Conservation (phyloP, 2,113 vertebrate genomes). For the Ovis canadensis region DNA sequence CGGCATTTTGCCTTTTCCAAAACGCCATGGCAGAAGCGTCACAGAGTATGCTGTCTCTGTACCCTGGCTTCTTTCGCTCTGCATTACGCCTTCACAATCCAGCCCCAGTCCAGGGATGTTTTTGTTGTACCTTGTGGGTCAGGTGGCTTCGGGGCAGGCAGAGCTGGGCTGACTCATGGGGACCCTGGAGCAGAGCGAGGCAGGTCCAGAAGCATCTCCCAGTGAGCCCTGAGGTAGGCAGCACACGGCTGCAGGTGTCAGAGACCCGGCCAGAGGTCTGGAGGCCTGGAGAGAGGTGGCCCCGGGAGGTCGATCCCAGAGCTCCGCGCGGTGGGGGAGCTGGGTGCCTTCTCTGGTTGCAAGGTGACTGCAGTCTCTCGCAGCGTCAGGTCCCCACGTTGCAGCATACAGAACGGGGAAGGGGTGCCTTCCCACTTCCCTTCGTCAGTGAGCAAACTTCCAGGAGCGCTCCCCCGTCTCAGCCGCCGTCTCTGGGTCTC, state of each 20-base stretch:
- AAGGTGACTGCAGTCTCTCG: not conserved
- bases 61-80: not conserved
- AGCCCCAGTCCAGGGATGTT: accelerated
- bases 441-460: not conserved
- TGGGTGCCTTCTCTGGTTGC: not conserved
- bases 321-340: accelerated
- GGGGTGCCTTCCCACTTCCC: accelerated
- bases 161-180: not conserved
- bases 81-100: accelerated
- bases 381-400: accelerated
- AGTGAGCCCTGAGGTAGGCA: accelerated
- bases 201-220: not conserved
- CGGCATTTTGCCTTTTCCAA: not conserved
- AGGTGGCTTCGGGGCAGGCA: not conserved
- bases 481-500: accelerated
- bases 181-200: not conserved
- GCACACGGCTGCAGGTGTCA: not conserved
- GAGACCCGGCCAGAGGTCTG: accelerated
- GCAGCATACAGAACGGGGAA: accelerated
- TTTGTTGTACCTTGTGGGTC: not conserved
- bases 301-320: accelerated
- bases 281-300: not conserved
- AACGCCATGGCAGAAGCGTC: accelerated
- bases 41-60: accelerated
- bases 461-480: accelerated